Evolutionary conservation across 2,888 invertebrate species (phyloP), one percentile per base, ranked within the genome.

Genomic region (Ceraclea dissimilis): DNA sequence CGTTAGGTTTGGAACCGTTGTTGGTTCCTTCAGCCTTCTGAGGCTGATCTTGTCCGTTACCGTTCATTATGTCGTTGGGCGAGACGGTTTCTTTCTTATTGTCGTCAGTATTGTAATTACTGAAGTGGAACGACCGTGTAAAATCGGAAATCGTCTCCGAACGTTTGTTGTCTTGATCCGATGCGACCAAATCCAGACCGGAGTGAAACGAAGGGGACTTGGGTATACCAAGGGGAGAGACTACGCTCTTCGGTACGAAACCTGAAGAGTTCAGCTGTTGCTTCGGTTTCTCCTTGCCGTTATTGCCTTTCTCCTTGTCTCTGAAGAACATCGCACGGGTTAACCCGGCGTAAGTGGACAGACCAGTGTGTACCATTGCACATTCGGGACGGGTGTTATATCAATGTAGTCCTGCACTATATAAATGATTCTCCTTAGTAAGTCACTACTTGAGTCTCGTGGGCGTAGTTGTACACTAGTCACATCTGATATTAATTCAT

Each of bases 191-290:
- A 71, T 90, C 90, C 65, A 90, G 79, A 57, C 90, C 90, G 73
- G 89, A 88, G 74, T 91, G 90, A 74, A 90, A 90, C 69, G 90
- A 90, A 63, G 90, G 90, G 67, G 90, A 90, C 74, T 91, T 91
- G 65, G 90, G 90, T 69, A 90, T 85, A 64, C 90, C 87, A 71
- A 85, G 77, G 66, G 81, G 79, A 68, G 80, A 79, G 70, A 79
- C 76, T 70, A 75, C 73, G 64, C 63, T 64, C 63, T 60, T 65
- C 68, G 75, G 76, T 63, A 75, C 57, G 49, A 69, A 66, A 65
- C 66, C 71, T 67, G 70, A 69, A 68, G 70, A 68, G 71, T 55
- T 51, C 16, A 26, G 44, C 49, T 49, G 51, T 18, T 52, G 52
- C 31, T 65, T 60, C 53, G 60, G 64, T 60, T 62, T 63, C 54